Conservation (phyloP, 2,888 invertebrate genomes). For the Arge pagana region DNA sequence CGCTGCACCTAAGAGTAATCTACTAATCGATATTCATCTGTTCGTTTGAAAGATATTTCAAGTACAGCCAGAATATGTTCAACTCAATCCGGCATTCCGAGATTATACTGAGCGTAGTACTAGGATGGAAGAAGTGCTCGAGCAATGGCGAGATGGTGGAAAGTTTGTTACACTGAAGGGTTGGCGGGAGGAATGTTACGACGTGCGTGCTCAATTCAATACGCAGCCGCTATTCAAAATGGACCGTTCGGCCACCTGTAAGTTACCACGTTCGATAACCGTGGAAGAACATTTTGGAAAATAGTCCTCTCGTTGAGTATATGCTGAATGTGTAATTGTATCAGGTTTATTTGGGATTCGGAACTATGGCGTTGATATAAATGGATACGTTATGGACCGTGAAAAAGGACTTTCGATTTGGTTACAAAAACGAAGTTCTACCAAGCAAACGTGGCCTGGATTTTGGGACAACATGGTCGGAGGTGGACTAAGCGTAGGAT, state of each 20-base stretch:
- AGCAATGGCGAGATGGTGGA: constrained; percentile 74
- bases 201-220: constrained; percentile 79
- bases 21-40: no score
- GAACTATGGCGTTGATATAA: constrained; percentile 93
- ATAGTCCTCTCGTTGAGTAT: not conserved
- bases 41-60: constrained; percentile 68
- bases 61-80: constrained; percentile 73
- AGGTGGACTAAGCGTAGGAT: constrained; percentile 89
- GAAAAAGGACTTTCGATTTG: constrained; percentile 86
- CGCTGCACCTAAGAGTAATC: no score
- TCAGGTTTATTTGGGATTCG: constrained; percentile 85
- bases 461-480: constrained; percentile 97
- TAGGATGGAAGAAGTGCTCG: constrained; percentile 78
- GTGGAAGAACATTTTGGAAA: not conserved
- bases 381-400: constrained; percentile 87
- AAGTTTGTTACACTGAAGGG: constrained; percentile 82
- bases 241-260: constrained; percentile 91
- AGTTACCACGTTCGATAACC: constrained; percentile 40
- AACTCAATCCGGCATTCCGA: constrained; percentile 84
- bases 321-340: constrained; percentile 8
- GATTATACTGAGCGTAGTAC: constrained; percentile 82
- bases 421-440: constrained; percentile 88
- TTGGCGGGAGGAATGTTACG: constrained; percentile 95
- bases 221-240: constrained; percentile 71
- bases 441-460: constrained; percentile 95